A percentile compares a stretch with the other conserved stretches of the same genome.
phyloP scores from a whole-genome alignment of 2,797 vertebrate genomes.

The Pipistrellus nathusii region DNA sequence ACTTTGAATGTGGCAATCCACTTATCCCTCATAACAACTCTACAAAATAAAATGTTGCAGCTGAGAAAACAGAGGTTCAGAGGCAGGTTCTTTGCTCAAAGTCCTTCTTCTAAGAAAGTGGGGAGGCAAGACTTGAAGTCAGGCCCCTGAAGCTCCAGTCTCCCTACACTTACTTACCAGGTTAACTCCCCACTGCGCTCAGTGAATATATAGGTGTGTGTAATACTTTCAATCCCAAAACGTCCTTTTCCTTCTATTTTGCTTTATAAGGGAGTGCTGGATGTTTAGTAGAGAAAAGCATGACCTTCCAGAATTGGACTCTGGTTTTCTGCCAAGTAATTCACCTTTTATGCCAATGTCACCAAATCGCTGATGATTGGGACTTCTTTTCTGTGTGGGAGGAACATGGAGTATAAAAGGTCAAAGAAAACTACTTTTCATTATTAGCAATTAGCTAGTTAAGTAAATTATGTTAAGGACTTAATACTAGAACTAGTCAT shows the following conservation, averaged over 20 bases:
- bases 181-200: neutral
- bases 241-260: neutral
- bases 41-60: neutral
- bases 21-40: neutral
- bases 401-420: conserved; percentile 45
- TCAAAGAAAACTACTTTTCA: conserved; percentile 67
- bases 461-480: conserved; percentile 64
- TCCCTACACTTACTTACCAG: neutral
- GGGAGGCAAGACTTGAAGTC: neutral
- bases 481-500: conserved; percentile 62
- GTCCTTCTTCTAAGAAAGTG: neutral
- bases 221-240: conserved; percentile 10
- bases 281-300: neutral
- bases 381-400: conserved; percentile 24
- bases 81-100: neutral
- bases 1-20: neutral
- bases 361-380: neutral
- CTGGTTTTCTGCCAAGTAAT: conserved; percentile 20
- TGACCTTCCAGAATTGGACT: neutral
- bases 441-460: conserved; percentile 70
- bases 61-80: neutral
- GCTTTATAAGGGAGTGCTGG: neutral
- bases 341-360: conserved; percentile 13
- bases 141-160: neutral
- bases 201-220: neutral